Evolutionary conservation across 2,888 invertebrate species (phyloP).

Genomic region (Drosophila crucigera): DNA sequence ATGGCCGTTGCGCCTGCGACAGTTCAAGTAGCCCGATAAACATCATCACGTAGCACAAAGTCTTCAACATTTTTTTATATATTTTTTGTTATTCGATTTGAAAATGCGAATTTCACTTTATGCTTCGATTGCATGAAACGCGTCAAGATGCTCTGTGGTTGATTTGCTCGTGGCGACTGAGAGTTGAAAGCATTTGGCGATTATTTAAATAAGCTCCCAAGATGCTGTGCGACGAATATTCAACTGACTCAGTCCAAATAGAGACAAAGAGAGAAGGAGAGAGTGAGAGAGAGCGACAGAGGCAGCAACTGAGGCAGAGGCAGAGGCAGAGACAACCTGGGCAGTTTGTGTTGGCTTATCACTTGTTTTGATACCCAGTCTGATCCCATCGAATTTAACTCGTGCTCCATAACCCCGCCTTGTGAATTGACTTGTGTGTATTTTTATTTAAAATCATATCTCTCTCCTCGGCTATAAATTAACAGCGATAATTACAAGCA

Average conservation of each 20-base stretch:
- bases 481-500: slow-evolving; percentile 1
- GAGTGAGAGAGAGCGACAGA: not conserved
- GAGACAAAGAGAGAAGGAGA: not conserved
- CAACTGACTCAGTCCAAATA: slow-evolving; percentile 29
- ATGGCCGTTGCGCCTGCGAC: slow-evolving; percentile 87
- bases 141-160: slow-evolving; percentile 26
- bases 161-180: slow-evolving; percentile 46
- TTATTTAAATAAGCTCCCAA: slow-evolving; percentile 67
- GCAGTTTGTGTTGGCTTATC: slow-evolving; percentile 30
- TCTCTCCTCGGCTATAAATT: not conserved
- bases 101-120: slow-evolving; percentile 49
- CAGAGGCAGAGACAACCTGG: not conserved
- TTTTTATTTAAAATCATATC: slow-evolving; percentile 1
- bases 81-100: not conserved
- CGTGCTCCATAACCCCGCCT: not conserved
- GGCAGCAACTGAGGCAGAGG: not conserved
- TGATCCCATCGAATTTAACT: slow-evolving; percentile 10
- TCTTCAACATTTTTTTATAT: slow-evolving; percentile 36
- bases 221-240: slow-evolving; percentile 38
- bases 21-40: slow-evolving; percentile 37
- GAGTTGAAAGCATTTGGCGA: slow-evolving; percentile 38
- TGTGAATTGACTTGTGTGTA: not conserved
- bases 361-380: not conserved
- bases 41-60: slow-evolving; percentile 28
- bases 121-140: not conserved